A percentile compares a stretch with the other conserved stretches of the same genome.
Conservation (phyloP, 1,140 invertebrate species). For the Drosophila triauraria region DNA sequence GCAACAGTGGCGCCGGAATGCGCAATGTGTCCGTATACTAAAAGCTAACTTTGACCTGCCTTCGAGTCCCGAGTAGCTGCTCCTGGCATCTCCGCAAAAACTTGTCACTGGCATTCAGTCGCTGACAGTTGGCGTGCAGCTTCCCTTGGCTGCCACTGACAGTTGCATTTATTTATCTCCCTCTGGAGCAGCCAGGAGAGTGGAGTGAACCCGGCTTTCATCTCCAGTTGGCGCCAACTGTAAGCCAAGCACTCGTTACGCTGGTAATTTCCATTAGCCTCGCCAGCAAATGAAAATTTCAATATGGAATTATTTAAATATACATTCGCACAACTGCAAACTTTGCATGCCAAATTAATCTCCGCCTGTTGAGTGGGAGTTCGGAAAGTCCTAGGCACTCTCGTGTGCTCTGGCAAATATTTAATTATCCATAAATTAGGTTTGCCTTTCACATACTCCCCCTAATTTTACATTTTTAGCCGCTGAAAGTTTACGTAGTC, state of each 20-base stretch:
- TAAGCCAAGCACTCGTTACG: slow-evolving; percentile 22
- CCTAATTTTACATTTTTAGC: not conserved
- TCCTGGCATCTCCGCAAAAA: slow-evolving; percentile 37
- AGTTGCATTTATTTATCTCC: slow-evolving; percentile 73
- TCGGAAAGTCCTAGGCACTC: not conserved
- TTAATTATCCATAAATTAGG: slow-evolving; percentile 66
- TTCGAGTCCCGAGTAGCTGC: slow-evolving; percentile 16
- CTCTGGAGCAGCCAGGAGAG: slow-evolving; percentile 12
- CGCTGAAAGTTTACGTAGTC: not conserved
- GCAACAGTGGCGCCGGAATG: slow-evolving; percentile 65
- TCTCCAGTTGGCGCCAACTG: slow-evolving; percentile 24
- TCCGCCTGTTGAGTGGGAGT: not conserved
- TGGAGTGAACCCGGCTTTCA: slow-evolving; percentile 19
- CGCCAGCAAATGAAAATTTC: slow-evolving; percentile 29
- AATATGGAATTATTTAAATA: slow-evolving; percentile 29
- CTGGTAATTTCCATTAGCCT: slow-evolving; percentile 60
- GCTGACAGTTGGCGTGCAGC: slow-evolving; percentile 72
- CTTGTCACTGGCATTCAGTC: slow-evolving; percentile 71
- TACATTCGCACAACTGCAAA: slow-evolving; percentile 1
- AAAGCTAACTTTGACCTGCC: slow-evolving; percentile 66
- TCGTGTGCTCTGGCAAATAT: slow-evolving; percentile 53
- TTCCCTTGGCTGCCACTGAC: slow-evolving; percentile 58
- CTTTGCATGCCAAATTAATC: slow-evolving; percentile 33
- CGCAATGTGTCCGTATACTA: slow-evolving; percentile 57
- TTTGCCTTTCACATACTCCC: slow-evolving; percentile 32